A percentile compares a stretch with the other conserved stretches of the same genome.
phyloP scores from a whole-genome alignment of 2,888 invertebrate genomes.

The Drosophila picticornis region DNA sequence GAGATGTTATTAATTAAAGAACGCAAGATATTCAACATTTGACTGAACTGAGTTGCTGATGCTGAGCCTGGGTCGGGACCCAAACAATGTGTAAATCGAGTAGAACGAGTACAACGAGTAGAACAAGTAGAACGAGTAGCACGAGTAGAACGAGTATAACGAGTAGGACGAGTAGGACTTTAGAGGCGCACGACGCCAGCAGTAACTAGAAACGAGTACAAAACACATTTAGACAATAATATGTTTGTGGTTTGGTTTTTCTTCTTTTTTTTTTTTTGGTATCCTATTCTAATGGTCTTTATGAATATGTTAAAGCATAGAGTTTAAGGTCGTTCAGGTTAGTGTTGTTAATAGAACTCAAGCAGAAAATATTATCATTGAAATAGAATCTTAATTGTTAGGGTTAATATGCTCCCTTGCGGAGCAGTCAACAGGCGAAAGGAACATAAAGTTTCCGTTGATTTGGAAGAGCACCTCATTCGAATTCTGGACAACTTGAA shows the following conservation, averaged over 20 bases:
- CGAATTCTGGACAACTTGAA: constrained; percentile 18
- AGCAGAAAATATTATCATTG: constrained; percentile 24
- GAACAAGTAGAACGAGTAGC: constrained; percentile 72
- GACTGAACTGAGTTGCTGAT: constrained; percentile 51
- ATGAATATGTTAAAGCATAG: constrained; percentile 45
- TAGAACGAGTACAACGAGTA: constrained; percentile 38
- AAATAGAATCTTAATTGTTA: constrained; percentile 47
- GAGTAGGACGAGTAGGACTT: constrained; percentile 28
- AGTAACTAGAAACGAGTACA: constrained; percentile 82
- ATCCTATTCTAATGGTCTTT: constrained; percentile 18
- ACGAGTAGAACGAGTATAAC: constrained; percentile 39
- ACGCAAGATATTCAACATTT: constrained; percentile 50
- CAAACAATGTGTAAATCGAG: constrained; percentile 61
- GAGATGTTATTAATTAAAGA: constrained; percentile 44
- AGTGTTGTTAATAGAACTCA: constrained; percentile 58
- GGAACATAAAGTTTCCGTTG: constrained; percentile 20
- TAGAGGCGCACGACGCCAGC: constrained; percentile 83
- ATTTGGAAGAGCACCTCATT: constrained; percentile 46
- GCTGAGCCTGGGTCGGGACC: constrained; percentile 47
- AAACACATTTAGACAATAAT: constrained; percentile 57
- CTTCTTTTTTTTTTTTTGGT: neutral
- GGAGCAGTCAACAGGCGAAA: constrained; percentile 17
- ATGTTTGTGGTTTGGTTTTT: constrained; percentile 4
- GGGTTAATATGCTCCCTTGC: constrained; percentile 38
- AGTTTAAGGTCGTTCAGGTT: constrained; percentile 26